Evolutionary conservation across 2,888 invertebrate species (phyloP).

Genomic region (Diabrotica balteata): DNA sequence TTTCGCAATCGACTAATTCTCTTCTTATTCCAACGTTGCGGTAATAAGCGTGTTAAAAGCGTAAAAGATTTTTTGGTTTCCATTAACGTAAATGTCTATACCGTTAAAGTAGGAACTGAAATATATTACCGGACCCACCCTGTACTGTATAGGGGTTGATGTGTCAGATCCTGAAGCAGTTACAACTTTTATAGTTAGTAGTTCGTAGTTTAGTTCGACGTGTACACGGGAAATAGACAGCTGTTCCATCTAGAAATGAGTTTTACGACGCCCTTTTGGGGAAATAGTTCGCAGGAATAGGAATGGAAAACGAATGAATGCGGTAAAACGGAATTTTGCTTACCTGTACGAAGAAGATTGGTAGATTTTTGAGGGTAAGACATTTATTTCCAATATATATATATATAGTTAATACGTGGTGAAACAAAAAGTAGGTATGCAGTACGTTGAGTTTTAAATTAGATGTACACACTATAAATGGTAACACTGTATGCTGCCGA

Average conservation of each 20-base stretch:
- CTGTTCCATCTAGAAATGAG: slow-evolving; percentile 28
- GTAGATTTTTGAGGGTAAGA: too few species aligned
- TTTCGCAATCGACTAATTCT: too few species aligned
- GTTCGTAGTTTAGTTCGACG: slow-evolving; percentile 12
- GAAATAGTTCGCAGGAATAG: slow-evolving; percentile 10
- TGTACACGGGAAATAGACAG: slow-evolving; percentile 30
- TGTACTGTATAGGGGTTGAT: not conserved
- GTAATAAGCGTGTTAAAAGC: too few species aligned
- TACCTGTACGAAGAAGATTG: slow-evolving; percentile 7
- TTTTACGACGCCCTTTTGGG: slow-evolving; percentile 24
- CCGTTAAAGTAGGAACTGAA: not conserved
- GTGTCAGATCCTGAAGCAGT: slow-evolving; percentile 9
- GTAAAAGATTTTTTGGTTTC: too few species aligned
- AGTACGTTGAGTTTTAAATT: too few species aligned
- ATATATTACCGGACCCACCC: slow-evolving; percentile 5
- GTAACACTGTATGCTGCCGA: too few species aligned
- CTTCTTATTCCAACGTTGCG: too few species aligned
- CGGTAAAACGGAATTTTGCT: slow-evolving; percentile 4
- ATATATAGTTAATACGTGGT: too few species aligned
- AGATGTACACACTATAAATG: too few species aligned
- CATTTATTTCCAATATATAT: too few species aligned
- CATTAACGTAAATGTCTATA: not conserved
- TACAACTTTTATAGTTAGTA: slow-evolving; percentile 31
- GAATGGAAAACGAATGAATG: not conserved
- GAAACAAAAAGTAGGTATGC: too few species aligned